phyloP scores from a whole-genome alignment of 1,140 invertebrate genomes.

The Meloidogyne hapla region DNA sequence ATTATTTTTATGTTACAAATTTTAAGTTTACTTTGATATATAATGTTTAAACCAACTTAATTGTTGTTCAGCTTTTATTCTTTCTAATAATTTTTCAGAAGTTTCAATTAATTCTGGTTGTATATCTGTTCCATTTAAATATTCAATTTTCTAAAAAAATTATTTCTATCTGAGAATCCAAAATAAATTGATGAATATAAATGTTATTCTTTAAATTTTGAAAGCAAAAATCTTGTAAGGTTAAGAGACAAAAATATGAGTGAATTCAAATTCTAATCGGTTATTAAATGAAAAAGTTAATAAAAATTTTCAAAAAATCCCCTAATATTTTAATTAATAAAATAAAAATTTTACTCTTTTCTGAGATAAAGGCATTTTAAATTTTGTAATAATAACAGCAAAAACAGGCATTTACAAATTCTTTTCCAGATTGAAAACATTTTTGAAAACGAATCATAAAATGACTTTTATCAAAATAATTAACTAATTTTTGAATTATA shows the following conservation, averaged over 20 bases:
- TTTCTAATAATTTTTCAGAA: conserved; percentile 34
- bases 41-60: conserved; percentile 48
- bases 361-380: conserved; percentile 36
- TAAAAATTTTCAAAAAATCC: not conserved
- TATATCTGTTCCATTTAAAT: not conserved
- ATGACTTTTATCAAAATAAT: conserved; percentile 41
- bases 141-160: conserved; percentile 33
- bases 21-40: conserved; percentile 26
- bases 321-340: no score
- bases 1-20: not conserved
- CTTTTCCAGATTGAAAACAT: conserved; percentile 43
- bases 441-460: conserved; percentile 51
- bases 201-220: no score
- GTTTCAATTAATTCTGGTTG: conserved; percentile 26
- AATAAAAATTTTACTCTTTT: no score
- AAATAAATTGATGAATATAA: no score
- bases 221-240: no score
- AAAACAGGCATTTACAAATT: conserved; percentile 60
- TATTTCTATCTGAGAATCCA: no score
- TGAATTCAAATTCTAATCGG: no score
- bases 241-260: no score
- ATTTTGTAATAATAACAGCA: conserved; percentile 52
- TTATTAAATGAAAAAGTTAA: conserved; percentile 14
- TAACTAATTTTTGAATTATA: conserved; percentile 43
- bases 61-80: conserved; percentile 43